phyloP scores from a whole-genome alignment of 1,140 invertebrate genomes.

The Brachionus rubens region DNA sequence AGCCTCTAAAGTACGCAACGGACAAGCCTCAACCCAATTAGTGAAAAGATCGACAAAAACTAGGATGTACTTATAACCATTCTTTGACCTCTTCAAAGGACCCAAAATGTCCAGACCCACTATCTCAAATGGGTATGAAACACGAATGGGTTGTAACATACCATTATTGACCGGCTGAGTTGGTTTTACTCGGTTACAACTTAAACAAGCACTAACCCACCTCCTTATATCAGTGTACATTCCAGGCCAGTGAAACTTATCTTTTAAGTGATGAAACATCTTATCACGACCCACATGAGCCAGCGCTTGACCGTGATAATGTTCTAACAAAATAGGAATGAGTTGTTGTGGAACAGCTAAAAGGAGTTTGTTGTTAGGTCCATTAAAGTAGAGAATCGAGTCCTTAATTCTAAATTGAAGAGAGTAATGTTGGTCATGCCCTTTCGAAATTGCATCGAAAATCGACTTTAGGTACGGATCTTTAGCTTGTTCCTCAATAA shows the following conservation, averaged over 20 bases:
- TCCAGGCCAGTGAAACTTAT: constrained; percentile 35
- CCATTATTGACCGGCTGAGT: background rate
- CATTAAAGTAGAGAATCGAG: background rate
- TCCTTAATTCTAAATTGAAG: background rate
- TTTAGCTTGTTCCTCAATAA: background rate
- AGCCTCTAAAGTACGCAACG: too few relatives aligned
- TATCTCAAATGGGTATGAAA: background rate
- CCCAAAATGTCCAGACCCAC: constrained; percentile 49
- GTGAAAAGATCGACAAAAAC: too few relatives aligned
- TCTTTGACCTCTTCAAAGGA: constrained; percentile 47
- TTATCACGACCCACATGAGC: constrained; percentile 21
- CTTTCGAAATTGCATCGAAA: background rate
- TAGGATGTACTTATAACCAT: constrained; percentile 53
- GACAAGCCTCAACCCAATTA: too few relatives aligned
- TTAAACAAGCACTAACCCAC: constrained; percentile 6
- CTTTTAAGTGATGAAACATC: background rate
- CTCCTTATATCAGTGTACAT: background rate
- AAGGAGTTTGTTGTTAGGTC: background rate
- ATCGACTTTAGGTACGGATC: background rate
- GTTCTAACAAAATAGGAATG: background rate
- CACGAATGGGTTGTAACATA: constrained; percentile 18
- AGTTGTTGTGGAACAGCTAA: background rate
- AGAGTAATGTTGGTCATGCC: background rate
- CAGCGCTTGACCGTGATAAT: background rate
- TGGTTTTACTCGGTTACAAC: constrained; percentile 35